phyloP scores from a whole-genome alignment of 2,113 vertebrate species.

The Dicaeum eximium region DNA sequence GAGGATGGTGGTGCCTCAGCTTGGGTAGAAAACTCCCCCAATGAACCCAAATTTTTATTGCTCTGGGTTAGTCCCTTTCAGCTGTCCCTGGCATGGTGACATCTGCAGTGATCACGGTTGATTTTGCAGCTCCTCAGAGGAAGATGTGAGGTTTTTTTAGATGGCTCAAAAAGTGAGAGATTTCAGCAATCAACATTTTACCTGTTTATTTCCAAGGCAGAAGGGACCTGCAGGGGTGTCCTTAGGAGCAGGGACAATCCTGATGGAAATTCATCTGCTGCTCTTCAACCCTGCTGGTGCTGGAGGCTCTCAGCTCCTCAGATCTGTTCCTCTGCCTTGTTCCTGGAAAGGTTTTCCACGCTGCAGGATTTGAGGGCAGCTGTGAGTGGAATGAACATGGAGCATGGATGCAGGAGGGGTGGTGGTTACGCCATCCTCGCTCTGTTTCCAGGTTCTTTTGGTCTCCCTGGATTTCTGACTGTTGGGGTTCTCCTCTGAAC shows the following conservation, averaged over 20 bases:
- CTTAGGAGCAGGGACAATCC: neutral
- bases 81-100: neutral
- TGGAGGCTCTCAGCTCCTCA: neutral
- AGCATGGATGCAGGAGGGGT: neutral
- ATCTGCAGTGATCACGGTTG: neutral
- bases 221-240: neutral
- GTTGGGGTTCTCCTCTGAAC: neutral
- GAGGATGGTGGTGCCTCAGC: neutral
- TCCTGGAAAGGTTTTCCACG: fast-evolving
- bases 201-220: neutral
- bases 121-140: neutral
- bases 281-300: neutral
- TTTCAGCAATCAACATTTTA: neutral
- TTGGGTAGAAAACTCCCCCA: neutral
- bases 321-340: neutral
- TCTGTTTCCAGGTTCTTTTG: neutral
- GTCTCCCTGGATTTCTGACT: neutral
- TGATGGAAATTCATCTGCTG: neutral
- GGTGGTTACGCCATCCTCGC: neutral
- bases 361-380: fast-evolving
- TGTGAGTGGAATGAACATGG: neutral
- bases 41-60: neutral
- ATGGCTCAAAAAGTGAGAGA: neutral
- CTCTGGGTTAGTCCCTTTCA: neutral
- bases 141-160: neutral